A percentile compares a stretch with the other conserved stretches of the same genome.
Conservation (phyloP, 2,888 invertebrate genomes). For the Hirtodrosophila alboralis region DNA sequence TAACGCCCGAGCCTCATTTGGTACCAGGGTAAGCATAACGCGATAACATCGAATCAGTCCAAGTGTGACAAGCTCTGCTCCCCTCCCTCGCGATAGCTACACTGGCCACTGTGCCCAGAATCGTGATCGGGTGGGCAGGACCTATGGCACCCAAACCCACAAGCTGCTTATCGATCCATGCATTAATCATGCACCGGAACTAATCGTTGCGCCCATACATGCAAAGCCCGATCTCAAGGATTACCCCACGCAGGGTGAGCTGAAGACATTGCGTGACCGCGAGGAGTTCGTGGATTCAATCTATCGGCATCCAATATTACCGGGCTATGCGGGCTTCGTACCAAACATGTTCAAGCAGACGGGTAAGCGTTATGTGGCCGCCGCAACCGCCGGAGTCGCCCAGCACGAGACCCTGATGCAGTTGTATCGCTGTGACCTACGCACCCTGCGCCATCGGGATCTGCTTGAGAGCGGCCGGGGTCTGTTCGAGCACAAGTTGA, state of each 20-base stretch:
- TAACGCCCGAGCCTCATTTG: slow-evolving; percentile 89
- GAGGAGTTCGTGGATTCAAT: slow-evolving; percentile 88
- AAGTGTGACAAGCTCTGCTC: too few relatives aligned
- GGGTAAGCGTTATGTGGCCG: slow-evolving; percentile 89
- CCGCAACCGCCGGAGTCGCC: slow-evolving; percentile 89
- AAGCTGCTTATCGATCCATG: slow-evolving; percentile 90
- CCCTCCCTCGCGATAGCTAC: slow-evolving; percentile 85
- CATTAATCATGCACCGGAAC: slow-evolving; percentile 88
- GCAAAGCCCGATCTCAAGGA: slow-evolving; percentile 84
- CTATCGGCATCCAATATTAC: slow-evolving; percentile 89
- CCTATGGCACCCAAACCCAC: slow-evolving; percentile 90
- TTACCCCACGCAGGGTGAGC: slow-evolving; percentile 88
- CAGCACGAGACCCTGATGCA: slow-evolving; percentile 88
- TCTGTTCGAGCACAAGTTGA: slow-evolving; percentile 72
- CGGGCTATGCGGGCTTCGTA: slow-evolving; percentile 89
- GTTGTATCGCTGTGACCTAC: slow-evolving; percentile 85
- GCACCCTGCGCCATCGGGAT: slow-evolving; percentile 73
- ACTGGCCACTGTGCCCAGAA: slow-evolving; percentile 91
- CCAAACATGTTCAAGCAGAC: slow-evolving; percentile 88
- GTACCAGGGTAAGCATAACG: slow-evolving; percentile 87
- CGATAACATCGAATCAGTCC: neutral
- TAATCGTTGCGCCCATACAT: slow-evolving; percentile 78
- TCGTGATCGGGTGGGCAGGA: slow-evolving; percentile 89
- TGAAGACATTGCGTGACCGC: slow-evolving; percentile 88
- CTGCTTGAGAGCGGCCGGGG: slow-evolving; percentile 75